Evolutionary conservation across 2,888 invertebrate species (phyloP).

Genomic region (Orthosia incerta): DNA sequence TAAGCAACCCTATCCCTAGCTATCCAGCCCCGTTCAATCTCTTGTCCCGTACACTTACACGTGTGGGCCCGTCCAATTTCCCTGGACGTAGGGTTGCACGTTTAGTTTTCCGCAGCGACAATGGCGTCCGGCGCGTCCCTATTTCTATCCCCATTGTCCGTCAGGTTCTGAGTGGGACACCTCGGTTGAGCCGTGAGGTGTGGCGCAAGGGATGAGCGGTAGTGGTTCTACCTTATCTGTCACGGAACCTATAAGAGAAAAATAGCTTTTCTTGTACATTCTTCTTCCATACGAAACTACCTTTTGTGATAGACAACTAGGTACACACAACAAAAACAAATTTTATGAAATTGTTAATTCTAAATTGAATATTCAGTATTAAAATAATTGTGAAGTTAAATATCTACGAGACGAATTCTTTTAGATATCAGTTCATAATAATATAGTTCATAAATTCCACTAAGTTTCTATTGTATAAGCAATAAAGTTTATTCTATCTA

Average conservation of each 20-base stretch:
- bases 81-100: conserved; percentile 64
- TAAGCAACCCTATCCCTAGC: not conserved
- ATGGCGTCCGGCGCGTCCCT: conserved; percentile 75
- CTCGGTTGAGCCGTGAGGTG: conserved; percentile 68
- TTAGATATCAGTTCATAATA: too few relatives aligned
- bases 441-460: too few relatives aligned
- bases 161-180: conserved; percentile 82
- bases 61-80: conserved; percentile 38
- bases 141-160: conserved; percentile 81
- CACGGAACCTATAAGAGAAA: too few relatives aligned
- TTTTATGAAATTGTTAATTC: too few relatives aligned
- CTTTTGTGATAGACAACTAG: too few relatives aligned
- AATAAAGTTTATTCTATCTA: too few relatives aligned
- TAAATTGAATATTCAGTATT: too few relatives aligned
- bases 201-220: conserved; percentile 12
- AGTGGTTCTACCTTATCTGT: conserved; percentile 13
- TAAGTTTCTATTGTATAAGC: too few relatives aligned
- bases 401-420: too few relatives aligned
- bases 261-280: too few relatives aligned
- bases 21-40: conserved; percentile 1
- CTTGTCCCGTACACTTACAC: conserved; percentile 7
- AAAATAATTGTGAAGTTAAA: too few relatives aligned
- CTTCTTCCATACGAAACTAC: not conserved
- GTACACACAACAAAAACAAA: too few relatives aligned
- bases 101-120: conserved; percentile 76